Evolutionary conservation across 2,113 vertebrate species (phyloP), one percentile per base, ranked within the genome.

Genomic region (Engraulis encrasicolus): DNA sequence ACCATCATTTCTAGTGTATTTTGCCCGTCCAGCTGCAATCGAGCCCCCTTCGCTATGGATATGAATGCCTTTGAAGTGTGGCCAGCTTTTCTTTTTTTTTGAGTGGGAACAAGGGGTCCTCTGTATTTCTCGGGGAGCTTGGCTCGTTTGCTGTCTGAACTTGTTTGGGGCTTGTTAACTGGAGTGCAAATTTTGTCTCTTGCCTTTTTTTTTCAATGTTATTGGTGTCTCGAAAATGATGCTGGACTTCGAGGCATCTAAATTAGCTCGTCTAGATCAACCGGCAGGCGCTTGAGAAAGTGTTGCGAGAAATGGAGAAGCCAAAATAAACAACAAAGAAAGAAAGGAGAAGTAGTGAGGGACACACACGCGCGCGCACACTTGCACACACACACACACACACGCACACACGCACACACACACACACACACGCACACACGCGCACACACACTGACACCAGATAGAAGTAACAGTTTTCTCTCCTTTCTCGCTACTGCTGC

Each of bases 321-420:
- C 27, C 58, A 66, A 66, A 66, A 66, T 66, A 66, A 66, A 66
- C 58, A 66, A 66, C 58, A 66, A 58, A 66, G 27, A 66, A 66
- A 66, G 9, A 2, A 6, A 27, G 0, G 2, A 66, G 58, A 27
- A 31, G 23, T 66, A 15, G 27, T n/a, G 11, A 11, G 20, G 23
- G 11, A 4, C n/a, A 61, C 50, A 61, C n/a, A 54, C n/a, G n/a
- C n/a, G n/a, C n/a, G 20, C 50, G 20, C 50, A 50, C 2, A 50
- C 17, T 14, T 17, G 17, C 11, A 61, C 54, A 61, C 54, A 61
- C 54, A 66, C 58, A 66, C 5, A 31, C 58, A 23, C n/a, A 66
- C 20, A 31, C 20, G 23, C 23, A 66, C 9, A 66, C 58, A 31
- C n/a, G 27, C 58, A 66, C 58, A 66, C 58, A 23, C 20, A 27